Evolutionary conservation across 2,888 invertebrate species (phyloP), one percentile per base, ranked within the genome.

Genomic region (Acheta domesticus): DNA sequence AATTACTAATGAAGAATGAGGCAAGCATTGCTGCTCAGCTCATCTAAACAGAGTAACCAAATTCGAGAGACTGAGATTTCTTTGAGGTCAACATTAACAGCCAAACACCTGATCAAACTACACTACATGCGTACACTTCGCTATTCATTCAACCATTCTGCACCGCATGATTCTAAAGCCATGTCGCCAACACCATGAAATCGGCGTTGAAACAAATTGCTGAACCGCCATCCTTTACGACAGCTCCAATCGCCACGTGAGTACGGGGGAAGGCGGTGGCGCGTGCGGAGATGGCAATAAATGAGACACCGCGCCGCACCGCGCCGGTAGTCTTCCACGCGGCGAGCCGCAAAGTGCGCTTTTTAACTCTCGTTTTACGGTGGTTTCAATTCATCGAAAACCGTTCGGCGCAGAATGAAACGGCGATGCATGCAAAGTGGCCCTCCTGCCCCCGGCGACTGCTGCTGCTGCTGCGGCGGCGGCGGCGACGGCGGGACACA

Each of bases 401-500:
- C 62, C 62, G 62, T n/a, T 62, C 16, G 62, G 62, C 62, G 62
- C 62, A n/a, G 62, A 62, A 62, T 62, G 62, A 62, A 62, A 62
- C 62, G 62, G n/a, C 62, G 62, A 62, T 62, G 62, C 62, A 62
- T 62, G 62, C 62, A 62, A 62, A 62, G 62, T 62, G 62, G 62
- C 16, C 62, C n/a, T n/a, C 62, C 16, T 19, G 62, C 62, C 16
- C 62, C 4, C n/a, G n/a, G n/a, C n/a, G n/a, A n/a, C n/a, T n/a
- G n/a, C n/a, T n/a, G n/a, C n/a, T n/a, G n/a, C n/a, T n/a, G n/a
- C n/a, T n/a, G n/a, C n/a, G n/a, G n/a, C n/a, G n/a, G n/a, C n/a
- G 16, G n/a, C 62, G n/a, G 14, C 62, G 14, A 16, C 62, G 14
- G n/a, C n/a, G 62, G n/a, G n/a, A 12, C 62, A 62, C 14, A 62